These are phyloP conservation scores for Orius insidiosus DNA, from an alignment of 1,140 invertebrate genomes.

Conservation along the genomic window DNA sequence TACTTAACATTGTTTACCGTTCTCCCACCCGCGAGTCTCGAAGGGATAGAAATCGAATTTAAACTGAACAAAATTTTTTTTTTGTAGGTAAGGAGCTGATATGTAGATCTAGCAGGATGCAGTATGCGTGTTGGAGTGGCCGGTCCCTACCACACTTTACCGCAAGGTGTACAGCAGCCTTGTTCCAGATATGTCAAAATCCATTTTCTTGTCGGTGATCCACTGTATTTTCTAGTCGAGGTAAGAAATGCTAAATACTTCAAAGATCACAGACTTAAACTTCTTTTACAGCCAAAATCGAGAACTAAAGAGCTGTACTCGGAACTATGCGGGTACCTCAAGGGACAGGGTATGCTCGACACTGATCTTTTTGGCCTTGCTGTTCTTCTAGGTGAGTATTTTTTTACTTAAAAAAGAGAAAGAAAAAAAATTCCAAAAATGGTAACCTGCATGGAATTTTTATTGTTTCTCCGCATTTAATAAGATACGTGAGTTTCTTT, in stretches of 20 bases:
- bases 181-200: slow-evolving; percentile 14
- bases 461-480: no score
- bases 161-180: slow-evolving; percentile 12
- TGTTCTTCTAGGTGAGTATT: slow-evolving; percentile 51
- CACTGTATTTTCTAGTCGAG: slow-evolving; percentile 15
- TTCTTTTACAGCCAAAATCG: slow-evolving; percentile 51
- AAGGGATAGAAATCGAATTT: no score
- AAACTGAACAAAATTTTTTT: no score
- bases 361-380: slow-evolving; percentile 69
- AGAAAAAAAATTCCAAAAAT: no score
- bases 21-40: no score
- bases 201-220: slow-evolving; percentile 13
- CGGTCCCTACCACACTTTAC: slow-evolving; percentile 12
- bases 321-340: slow-evolving; percentile 60
- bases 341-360: slow-evolving; percentile 59
- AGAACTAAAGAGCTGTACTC: slow-evolving; percentile 66
- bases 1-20: no score
- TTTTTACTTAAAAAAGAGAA: neutral
- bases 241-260: no score
- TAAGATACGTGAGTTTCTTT: no score
- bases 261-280: neutral
- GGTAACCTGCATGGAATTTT: no score
- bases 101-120: slow-evolving; percentile 14
- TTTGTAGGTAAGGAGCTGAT: slow-evolving; percentile 2
- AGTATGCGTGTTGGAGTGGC: slow-evolving; percentile 13